Evolutionary conservation across 1,140 invertebrate species (phyloP).

Genomic region (Caenorhabditis briggsae): DNA sequence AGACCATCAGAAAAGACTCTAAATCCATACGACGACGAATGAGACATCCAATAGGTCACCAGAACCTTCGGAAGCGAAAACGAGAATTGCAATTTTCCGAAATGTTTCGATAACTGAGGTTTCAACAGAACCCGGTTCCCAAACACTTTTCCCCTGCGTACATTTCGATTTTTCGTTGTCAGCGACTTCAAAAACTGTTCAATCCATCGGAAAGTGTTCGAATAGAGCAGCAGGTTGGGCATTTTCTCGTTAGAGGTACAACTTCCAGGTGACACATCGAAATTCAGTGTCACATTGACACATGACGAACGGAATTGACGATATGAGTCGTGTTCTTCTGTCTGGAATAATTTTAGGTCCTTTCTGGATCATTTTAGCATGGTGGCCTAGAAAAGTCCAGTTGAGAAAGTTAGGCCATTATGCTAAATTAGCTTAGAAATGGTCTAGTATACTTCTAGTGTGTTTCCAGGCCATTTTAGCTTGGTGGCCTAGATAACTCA

Average conservation of each 20-base stretch:
- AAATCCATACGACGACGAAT: slow-evolving; percentile 92
- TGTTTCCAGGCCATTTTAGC: too few relatives aligned
- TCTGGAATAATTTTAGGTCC: slow-evolving; percentile 54
- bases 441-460: too few relatives aligned
- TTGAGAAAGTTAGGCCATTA: too few relatives aligned
- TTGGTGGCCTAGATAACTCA: too few relatives aligned
- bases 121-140: slow-evolving; percentile 87
- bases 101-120: slow-evolving; percentile 90
- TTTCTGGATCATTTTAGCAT: too few relatives aligned
- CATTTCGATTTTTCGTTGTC: slow-evolving; percentile 93
- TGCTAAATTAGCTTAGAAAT: too few relatives aligned
- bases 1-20: slow-evolving; percentile 89
- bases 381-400: too few relatives aligned
- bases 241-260: slow-evolving; percentile 58
- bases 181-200: slow-evolving; percentile 84
- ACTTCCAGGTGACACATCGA: slow-evolving; percentile 86
- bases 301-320: slow-evolving; percentile 92
- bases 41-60: slow-evolving; percentile 98
- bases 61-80: slow-evolving; percentile 90
- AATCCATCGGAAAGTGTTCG: slow-evolving; percentile 76
- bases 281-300: slow-evolving; percentile 87
- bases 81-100: slow-evolving; percentile 87
- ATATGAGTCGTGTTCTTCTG: slow-evolving; percentile 84
- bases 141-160: slow-evolving; percentile 89
- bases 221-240: slow-evolving; percentile 76